A percentile compares a stretch with the other conserved stretches of the same genome.
Evolutionary conservation across 1,140 invertebrate species (phyloP).

Genomic region (Araneus ventricosus): DNA sequence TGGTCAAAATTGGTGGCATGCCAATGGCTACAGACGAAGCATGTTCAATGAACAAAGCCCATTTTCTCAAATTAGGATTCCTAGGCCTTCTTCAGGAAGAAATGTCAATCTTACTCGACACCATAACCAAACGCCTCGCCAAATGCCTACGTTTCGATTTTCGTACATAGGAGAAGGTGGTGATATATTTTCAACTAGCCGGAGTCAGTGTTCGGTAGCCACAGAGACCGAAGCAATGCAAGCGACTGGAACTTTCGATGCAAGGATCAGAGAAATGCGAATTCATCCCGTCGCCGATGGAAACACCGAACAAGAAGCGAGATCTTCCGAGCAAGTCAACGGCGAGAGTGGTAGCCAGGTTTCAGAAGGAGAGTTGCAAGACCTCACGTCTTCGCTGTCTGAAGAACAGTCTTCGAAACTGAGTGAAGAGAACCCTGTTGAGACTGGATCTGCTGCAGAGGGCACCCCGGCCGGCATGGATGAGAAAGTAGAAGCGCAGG

Average conservation of each 20-base stretch:
- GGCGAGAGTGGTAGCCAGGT: background rate
- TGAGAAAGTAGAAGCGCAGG: background rate
- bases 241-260: background rate
- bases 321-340: background rate
- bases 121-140: background rate
- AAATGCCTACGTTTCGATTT: too few species aligned
- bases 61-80: background rate
- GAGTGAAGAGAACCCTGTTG: too few species aligned
- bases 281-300: background rate
- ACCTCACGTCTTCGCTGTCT: background rate
- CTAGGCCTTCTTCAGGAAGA: background rate
- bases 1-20: background rate
- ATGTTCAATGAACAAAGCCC: too few species aligned
- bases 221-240: background rate
- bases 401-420: too few species aligned
- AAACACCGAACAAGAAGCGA: background rate
- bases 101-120: background rate
- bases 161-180: background rate
- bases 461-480: background rate
- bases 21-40: background rate
- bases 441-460: background rate
- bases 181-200: background rate
- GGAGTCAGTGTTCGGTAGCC: background rate
- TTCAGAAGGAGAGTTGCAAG: background rate
- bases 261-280: background rate